Evolutionary conservation across 92 coral and sea anemone species (phyloP), one percentile per base, ranked within the genome.

Genomic region (Porites lobata): DNA sequence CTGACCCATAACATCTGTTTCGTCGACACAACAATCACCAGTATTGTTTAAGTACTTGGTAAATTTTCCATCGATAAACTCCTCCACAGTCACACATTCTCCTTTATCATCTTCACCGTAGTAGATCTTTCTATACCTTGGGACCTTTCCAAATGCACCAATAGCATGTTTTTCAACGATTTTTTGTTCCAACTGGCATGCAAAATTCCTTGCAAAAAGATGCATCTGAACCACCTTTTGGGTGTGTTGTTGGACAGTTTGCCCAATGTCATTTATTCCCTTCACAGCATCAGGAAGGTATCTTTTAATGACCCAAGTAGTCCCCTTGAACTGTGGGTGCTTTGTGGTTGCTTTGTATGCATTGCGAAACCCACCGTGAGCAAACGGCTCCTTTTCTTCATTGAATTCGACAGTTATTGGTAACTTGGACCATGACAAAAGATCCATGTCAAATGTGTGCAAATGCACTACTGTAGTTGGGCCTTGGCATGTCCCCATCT

Each of bases 31-130:
- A 21, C 67, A 22, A 15, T 80, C 70, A 69, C 98, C 96, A 59
- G 76, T 92, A 84, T 94, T 94, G 87, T 94, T 94, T 2, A 94
- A 69, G 75, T 62, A 92, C 80, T 94, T 92, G 38, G 73, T 77
- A 77, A 90, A 92, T 9, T 87, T 65, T 15, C 95, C 98, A 65
- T 72, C 52, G 20, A 92, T 88, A 54, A 94, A 94, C 54, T 92
- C 91, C 70, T 94, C 94, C 24, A 94, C 89, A 29, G 98, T 94
- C n/a, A 94, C 88, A 90, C 51, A 75, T 18, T 94, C 94, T 51
- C 71, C 87, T 7, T 26, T n/a, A 66, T 84, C 86, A 21, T 52
- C 67, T 62, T 85, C 79, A 17, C 96, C 90, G 22, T 81, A 82
- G 72, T 69, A 94, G 17, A 92, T 94, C 78, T 80, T 66, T 2